Percentiles rank a stretch among this genome's conserved stretches.
phyloP scores from a whole-genome alignment of 2,888 invertebrate species.

The Nasonovia ribisnigri region DNA sequence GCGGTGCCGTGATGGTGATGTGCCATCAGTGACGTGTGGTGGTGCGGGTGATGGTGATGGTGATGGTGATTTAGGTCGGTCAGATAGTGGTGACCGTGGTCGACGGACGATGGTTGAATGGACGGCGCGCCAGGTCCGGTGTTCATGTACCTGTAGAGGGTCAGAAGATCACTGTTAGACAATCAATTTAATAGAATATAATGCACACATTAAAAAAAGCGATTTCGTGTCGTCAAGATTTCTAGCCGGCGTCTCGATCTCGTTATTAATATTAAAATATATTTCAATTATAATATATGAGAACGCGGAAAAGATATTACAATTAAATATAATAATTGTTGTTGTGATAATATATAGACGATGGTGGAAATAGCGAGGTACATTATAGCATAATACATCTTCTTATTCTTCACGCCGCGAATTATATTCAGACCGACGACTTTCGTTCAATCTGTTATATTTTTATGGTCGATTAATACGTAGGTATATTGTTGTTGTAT shows the following conservation, averaged over 20 bases:
- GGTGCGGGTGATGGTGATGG: slow-evolving; percentile 71
- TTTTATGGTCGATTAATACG: not conserved
- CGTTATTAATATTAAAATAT: not conserved
- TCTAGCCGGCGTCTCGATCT: not conserved
- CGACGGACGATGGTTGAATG: slow-evolving; percentile 75
- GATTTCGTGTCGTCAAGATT: not conserved
- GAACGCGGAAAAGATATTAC: not conserved
- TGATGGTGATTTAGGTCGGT: slow-evolving; percentile 74
- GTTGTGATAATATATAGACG: not conserved
- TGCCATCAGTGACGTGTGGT: slow-evolving; percentile 74
- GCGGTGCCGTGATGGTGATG: slow-evolving; percentile 77
- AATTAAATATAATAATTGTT: not conserved
- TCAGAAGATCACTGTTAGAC: not conserved
- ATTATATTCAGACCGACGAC: not conserved
- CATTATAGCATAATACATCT: not conserved
- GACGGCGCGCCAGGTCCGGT: slow-evolving; percentile 73
- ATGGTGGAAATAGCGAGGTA: not conserved
- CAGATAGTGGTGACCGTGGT: slow-evolving; percentile 73
- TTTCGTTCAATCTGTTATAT: not conserved
- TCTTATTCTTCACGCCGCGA: not conserved
- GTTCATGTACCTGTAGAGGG: slow-evolving; percentile 67
- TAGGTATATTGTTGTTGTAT: not conserved
- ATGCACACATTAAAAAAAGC: not conserved
- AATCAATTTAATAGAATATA: not conserved
- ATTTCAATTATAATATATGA: not conserved